Conservation (phyloP, 1,140 invertebrate genomes). For the Reticulitermes speratus region DNA sequence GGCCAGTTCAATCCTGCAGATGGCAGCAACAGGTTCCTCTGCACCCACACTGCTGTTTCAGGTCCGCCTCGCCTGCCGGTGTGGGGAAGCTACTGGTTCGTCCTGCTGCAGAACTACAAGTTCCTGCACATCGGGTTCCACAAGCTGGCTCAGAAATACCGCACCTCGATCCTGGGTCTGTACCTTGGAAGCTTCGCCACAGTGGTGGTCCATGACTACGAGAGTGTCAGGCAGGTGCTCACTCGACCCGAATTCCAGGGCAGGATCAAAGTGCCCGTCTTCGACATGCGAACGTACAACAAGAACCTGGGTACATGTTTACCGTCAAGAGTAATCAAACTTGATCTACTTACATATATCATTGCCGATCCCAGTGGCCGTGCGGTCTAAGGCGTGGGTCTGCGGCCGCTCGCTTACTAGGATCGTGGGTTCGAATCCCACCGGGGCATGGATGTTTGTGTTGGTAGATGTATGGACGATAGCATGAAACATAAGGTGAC, state of each 20-base stretch:
- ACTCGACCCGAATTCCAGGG: slow-evolving; percentile 49
- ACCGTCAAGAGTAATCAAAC: too few relatives aligned
- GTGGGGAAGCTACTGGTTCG: slow-evolving; percentile 42
- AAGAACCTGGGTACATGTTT: too few relatives aligned
- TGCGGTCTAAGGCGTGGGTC: too few relatives aligned
- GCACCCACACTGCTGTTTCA: slow-evolving; percentile 15
- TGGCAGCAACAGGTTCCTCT: too few relatives aligned
- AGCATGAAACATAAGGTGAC: too few relatives aligned
- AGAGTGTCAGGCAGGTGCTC: slow-evolving; percentile 48
- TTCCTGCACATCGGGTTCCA: slow-evolving; percentile 38
- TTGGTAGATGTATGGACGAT: too few relatives aligned
- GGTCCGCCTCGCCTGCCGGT: slow-evolving; percentile 42
- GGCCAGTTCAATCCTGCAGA: too few relatives aligned
- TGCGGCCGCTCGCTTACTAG: too few relatives aligned
- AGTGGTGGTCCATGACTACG: slow-evolving; percentile 46
- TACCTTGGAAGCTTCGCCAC: slow-evolving; percentile 45
- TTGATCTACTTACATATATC: too few relatives aligned
- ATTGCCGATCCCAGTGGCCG: too few relatives aligned
- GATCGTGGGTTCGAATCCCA: too few relatives aligned
- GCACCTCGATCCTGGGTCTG: slow-evolving; percentile 50
- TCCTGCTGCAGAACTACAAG: slow-evolving; percentile 41
- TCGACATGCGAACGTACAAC: slow-evolving; percentile 37
- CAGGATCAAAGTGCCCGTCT: slow-evolving; percentile 42
- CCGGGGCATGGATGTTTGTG: too few relatives aligned
- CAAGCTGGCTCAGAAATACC: slow-evolving; percentile 43